Evolutionary conservation across 1,140 invertebrate genomes (phyloP).

Genomic region (Drosophila lacertosa): DNA sequence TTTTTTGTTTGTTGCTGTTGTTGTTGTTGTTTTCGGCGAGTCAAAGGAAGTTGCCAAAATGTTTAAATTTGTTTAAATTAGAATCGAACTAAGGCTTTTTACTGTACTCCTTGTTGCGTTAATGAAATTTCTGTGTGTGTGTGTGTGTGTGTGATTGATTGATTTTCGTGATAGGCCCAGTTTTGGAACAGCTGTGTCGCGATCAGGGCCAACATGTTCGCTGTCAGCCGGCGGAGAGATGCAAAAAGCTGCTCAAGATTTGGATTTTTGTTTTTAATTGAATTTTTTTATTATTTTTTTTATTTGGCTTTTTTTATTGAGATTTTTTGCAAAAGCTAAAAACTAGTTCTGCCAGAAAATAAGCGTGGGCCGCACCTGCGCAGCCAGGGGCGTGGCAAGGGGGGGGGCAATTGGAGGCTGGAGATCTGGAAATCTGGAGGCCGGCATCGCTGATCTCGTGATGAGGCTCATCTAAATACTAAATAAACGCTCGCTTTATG

Average conservation of each 20-base stretch:
- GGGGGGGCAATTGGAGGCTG: neutral
- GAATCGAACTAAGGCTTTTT: no score
- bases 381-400: neutral
- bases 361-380: conserved; percentile 7
- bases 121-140: no score
- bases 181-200: conserved; percentile 4
- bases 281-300: neutral
- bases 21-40: no score
- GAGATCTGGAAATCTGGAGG: neutral
- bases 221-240: conserved; percentile 14
- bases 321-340: neutral
- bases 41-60: no score
- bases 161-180: conserved; percentile 5
- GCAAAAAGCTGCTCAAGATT: conserved; percentile 30
- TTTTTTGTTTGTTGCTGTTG: no score
- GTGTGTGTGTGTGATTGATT: no score
- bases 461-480: conserved; percentile 19
- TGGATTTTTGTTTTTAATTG: neutral
- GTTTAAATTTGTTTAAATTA: no score
- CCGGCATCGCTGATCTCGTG: conserved; percentile 33
- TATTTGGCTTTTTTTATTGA: conserved; percentile 23
- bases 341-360: conserved; percentile 1
- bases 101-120: conserved; percentile 3
- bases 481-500: conserved; percentile 19
- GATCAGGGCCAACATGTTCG: conserved; percentile 68